Evolutionary conservation across 1,140 invertebrate species (phyloP).

Genomic region (Drosophila littoralis): DNA sequence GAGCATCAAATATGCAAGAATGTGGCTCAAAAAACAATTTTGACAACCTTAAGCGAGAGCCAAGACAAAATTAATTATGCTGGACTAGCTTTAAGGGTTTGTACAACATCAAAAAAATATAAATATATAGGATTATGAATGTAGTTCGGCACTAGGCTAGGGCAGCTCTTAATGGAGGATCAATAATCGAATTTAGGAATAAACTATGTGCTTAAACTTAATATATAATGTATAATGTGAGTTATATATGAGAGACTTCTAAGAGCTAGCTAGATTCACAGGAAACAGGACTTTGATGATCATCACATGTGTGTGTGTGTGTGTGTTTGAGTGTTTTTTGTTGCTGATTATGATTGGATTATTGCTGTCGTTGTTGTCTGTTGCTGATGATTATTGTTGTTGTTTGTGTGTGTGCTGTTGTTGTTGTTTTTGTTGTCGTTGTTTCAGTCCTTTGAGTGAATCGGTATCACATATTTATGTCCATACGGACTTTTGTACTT

Average conservation of each 20-base stretch:
- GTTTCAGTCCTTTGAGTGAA: slow-evolving; percentile 88
- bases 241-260: slow-evolving; percentile 70
- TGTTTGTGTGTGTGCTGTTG: slow-evolving; percentile 32
- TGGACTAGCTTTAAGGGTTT: slow-evolving; percentile 47
- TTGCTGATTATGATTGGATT: slow-evolving; percentile 26
- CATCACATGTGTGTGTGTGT: slow-evolving; percentile 69
- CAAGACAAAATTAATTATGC: slow-evolving; percentile 44
- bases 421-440: slow-evolving; percentile 48
- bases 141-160: slow-evolving; percentile 53
- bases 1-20: slow-evolving; percentile 16
- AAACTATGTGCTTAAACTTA: slow-evolving; percentile 46
- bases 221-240: slow-evolving; percentile 47
- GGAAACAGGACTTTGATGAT: slow-evolving; percentile 81
- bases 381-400: slow-evolving; percentile 42
- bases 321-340: slow-evolving; percentile 34
- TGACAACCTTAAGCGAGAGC: slow-evolving; percentile 14
- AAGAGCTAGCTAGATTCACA: slow-evolving; percentile 78
- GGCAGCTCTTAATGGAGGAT: slow-evolving; percentile 49
- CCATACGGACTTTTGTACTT: slow-evolving; percentile 95
- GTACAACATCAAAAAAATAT: slow-evolving; percentile 25
- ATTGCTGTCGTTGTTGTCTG: slow-evolving; percentile 45
- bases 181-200: slow-evolving; percentile 34
- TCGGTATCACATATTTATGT: slow-evolving; percentile 93
- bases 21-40: slow-evolving; percentile 30
- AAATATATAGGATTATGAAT: slow-evolving; percentile 31